phyloP scores from a whole-genome alignment of 1,140 invertebrate genomes.

The Caenorhabditis remanei region DNA sequence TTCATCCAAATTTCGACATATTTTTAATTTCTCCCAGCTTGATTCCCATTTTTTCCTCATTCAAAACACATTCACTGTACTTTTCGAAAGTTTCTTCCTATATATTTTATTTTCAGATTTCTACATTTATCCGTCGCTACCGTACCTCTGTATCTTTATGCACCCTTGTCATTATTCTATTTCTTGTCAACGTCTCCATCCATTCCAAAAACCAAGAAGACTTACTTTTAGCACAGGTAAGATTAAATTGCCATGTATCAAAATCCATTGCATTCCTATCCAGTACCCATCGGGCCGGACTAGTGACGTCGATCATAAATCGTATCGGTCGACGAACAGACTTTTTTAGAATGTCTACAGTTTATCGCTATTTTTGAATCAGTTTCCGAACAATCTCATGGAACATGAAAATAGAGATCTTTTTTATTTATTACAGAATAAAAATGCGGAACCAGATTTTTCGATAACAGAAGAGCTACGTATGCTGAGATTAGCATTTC shows the following conservation, averaged over 20 bases:
- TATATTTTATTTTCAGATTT: constrained; percentile 12
- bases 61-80: no score
- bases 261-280: background rate
- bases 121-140: background rate
- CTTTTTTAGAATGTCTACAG: background rate
- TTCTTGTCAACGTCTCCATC: background rate
- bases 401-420: background rate
- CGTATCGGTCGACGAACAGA: background rate
- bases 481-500: constrained; percentile 26
- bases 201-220: constrained; percentile 29
- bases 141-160: background rate
- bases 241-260: background rate
- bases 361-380: background rate
- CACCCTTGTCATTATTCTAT: background rate
- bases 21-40: no score
- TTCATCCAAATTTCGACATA: no score
- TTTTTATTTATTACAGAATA: background rate
- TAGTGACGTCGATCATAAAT: background rate
- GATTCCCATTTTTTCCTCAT: no score
- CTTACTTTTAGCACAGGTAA: background rate
- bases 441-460: background rate
- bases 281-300: background rate
- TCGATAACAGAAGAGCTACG: constrained; percentile 11
- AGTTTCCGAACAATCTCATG: background rate
- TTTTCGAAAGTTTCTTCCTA: background rate